Evolutionary conservation across 1,140 invertebrate genomes (phyloP).

Genomic region (Chymomyza costata): DNA sequence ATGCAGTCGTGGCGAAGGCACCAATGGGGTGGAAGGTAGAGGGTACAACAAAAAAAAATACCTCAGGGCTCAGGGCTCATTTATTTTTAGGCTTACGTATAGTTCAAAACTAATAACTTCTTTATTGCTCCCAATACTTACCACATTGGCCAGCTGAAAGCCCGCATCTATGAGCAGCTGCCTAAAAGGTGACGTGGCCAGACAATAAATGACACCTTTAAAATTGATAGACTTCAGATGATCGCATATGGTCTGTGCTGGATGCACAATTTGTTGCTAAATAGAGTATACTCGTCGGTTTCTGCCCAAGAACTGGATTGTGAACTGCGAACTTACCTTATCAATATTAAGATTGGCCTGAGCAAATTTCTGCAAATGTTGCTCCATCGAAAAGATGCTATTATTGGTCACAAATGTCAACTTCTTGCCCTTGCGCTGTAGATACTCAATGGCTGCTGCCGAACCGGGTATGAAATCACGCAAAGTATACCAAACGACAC

Average conservation of each 20-base stretch:
- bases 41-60: too few relatives aligned
- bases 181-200: constrained; percentile 60
- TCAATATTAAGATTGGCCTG: constrained; percentile 22
- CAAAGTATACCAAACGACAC: constrained; percentile 79
- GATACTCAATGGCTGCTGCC: constrained; percentile 76
- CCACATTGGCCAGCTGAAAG: constrained; percentile 74
- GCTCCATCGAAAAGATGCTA: constrained; percentile 73
- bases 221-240: constrained; percentile 76
- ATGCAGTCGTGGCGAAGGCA: too few relatives aligned
- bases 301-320: too few relatives aligned
- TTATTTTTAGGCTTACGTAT: too few relatives aligned
- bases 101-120: background rate
- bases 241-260: constrained; percentile 73
- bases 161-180: constrained; percentile 68
- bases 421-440: constrained; percentile 80
- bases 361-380: constrained; percentile 62
- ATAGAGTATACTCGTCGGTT: background rate
- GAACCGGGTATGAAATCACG: constrained; percentile 76
- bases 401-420: constrained; percentile 87
- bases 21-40: too few relatives aligned
- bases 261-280: constrained; percentile 71
- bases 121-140: constrained; percentile 68
- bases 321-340: constrained; percentile 11
- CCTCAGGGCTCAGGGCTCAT: too few relatives aligned
- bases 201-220: constrained; percentile 72